Base-by-base conservation (phyloP, 1,140 invertebrate species). In the Drosophila triauraria region DNA sequence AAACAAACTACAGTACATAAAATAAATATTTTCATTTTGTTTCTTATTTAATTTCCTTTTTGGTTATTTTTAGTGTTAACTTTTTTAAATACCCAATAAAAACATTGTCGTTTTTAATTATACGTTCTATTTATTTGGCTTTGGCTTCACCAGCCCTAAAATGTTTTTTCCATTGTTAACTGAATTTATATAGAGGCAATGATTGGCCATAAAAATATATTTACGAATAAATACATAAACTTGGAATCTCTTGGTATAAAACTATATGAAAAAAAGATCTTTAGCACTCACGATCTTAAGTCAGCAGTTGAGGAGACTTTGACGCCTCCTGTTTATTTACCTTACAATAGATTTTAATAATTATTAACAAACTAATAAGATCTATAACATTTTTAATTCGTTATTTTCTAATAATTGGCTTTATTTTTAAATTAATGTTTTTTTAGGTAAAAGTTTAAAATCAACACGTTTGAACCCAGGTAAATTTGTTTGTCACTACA, bases 141-240 rank as follows among this genome's bases (percentile, higher is more conserved):
- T 23, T 27, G 27, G 1, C 13, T 5, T 42, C 6, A 23, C 0
- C 13, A n/a, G 53, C 32, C 25, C 35, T 40, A 42, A 46, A 30
- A 27, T 12, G 8, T 27, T 27, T 40, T 27, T 38, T 47, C 27
- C 32, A 59, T 59, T 67, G 35, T 40, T 67, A 32, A 27, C 48
- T 53, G 40, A 30, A 30, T 54, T 47, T 68, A 20, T 30, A 40
- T 35, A 27, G 20, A n/a, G 12, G 20, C 38, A 47, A 67, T 67
- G 62, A n/a, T 4, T 27, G 38, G 40, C 2, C 6, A 65, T 51
- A 46, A 65, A 64, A 12, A 38, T 10, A 32, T 10, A 20, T 44
- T n/a, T 23, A 38, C 10, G 25, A 30, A 54, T 44, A 71, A 67
- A 67, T 32, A 27, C 23, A 62, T 71, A 71, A 50, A 71, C 35